Base-by-base conservation (phyloP, 2,797 vertebrate species). In the Phataginus tetradactyla region DNA sequence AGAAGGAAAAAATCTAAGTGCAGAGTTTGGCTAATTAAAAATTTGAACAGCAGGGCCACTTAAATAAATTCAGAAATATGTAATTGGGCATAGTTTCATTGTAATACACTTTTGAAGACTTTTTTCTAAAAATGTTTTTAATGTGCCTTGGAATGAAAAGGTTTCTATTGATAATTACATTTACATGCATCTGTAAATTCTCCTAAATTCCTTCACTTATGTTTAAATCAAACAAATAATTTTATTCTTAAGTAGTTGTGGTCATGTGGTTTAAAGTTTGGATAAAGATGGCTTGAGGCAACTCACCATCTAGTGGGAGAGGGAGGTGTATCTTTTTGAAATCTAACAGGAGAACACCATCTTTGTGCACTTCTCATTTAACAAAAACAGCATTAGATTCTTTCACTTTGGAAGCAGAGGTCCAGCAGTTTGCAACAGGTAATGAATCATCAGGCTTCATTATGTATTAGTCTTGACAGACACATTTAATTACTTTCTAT, bases 401-500 rank as follows among this genome's bases (percentile, higher is more conserved):
- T 68, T 87, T 45, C 17, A 74, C 1, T 83, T 94, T 63, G 88
- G 85, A 86, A 92, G n/a, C 9, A 86, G 69, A 87, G 32, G 14
- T 4, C 45, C 23, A 42, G 21, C 1, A 29, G 49, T 90, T 89
- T 71, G 39, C 23, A 80, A 45, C 0, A 49, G 37, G 29, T 63
- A 79, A 92, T 14, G 42, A 74, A 25, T 57, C 57, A 29, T 25
- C 12, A 85, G 42, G 17, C 14, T 72, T 87, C 25, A n/a, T 14
- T 32, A 59, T 2, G 20, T 21, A 25, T 66, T 64, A 84, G 32
- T 91, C 39, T 27, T 81, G 63, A 86, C 6, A 81, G 49, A 51
- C 55, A 20, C 27, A 86, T 74, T 59, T 91, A 72, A n/a, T 92
- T 80, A 71, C n/a, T 88, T 95, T 72, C 49, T 92, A 45, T 69